Percentiles rank a stretch among this genome's conserved stretches.
Conservation (phyloP, 2,113 vertebrate genomes). For the Barnardius zonarius region DNA sequence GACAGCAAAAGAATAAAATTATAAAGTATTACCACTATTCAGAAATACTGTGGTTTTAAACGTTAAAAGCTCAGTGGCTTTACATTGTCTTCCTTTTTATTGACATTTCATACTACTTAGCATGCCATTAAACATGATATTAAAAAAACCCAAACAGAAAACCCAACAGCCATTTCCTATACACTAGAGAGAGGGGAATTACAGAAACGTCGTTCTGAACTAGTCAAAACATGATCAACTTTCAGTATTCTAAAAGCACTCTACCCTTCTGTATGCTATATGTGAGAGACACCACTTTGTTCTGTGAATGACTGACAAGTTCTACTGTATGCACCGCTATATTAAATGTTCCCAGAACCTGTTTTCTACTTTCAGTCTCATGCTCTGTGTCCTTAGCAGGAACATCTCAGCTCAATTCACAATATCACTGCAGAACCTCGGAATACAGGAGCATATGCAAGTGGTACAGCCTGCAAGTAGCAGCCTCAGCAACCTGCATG, state of each 20-base stretch:
- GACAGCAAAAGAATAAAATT: conserved; percentile 67
- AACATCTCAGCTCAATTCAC: background rate
- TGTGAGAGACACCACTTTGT: background rate
- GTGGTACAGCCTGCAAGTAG: background rate
- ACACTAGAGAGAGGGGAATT: background rate
- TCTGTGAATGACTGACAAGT: background rate
- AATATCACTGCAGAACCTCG: background rate
- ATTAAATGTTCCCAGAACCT: background rate
- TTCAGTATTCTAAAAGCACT: background rate
- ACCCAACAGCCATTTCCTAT: background rate
- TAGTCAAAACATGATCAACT: background rate
- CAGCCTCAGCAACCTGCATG: background rate
- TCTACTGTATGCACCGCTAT: background rate
- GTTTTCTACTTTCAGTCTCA: background rate
- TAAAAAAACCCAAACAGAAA: background rate
- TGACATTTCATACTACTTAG: background rate
- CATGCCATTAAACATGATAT: background rate
- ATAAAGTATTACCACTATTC: background rate
- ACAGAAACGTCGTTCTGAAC: background rate
- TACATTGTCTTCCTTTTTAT: background rate
- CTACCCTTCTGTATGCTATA: fast-evolving
- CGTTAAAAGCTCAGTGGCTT: background rate
- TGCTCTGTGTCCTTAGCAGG: background rate
- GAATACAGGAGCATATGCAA: background rate
- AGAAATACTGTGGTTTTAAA: background rate